Conservation (phyloP, 2,888 invertebrate genomes). For the Hypena proboscidalis region DNA sequence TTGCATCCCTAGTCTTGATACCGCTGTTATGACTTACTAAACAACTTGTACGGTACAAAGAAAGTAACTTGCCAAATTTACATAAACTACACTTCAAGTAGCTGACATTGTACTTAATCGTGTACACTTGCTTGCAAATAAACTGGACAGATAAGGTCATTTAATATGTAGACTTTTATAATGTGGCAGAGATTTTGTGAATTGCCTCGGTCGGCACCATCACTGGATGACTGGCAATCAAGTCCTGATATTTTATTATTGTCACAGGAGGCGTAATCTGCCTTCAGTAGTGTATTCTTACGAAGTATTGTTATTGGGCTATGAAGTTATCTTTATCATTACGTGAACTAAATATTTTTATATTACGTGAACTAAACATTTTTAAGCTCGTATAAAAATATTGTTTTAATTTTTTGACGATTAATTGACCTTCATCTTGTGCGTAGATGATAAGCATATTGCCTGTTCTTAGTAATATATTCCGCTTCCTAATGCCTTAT, state of each 20-base stretch:
- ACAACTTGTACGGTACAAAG: no score
- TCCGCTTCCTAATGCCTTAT: conserved; percentile 20
- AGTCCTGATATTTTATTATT: no score
- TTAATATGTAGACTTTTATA: conserved; percentile 9
- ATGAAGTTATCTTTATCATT: no score
- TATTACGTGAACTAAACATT: conserved; percentile 29
- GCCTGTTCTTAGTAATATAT: conserved; percentile 1
- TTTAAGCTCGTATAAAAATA: conserved; percentile 11
- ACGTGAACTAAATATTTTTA: no score
- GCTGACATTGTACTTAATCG: conserved; percentile 60
- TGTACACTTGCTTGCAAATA: conserved; percentile 42
- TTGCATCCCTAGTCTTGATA: no score
- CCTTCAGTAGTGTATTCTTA: no score
- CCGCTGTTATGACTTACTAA: conserved; percentile 12
- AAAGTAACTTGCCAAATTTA: conserved; percentile 57
- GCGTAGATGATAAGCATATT: conserved; percentile 9
- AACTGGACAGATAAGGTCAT: conserved; percentile 35
- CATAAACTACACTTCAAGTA: conserved; percentile 47
- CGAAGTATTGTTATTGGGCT: no score
- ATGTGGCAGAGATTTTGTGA: no score
- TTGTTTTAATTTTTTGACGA: no score
- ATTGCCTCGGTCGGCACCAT: no score
- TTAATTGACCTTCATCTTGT: background rate
- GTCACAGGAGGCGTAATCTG: no score
- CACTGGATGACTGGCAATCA: no score